These are phyloP conservation scores for Agrypnia vestita DNA, from an alignment of 1,140 invertebrate species.

Conservation along the genomic window DNA sequence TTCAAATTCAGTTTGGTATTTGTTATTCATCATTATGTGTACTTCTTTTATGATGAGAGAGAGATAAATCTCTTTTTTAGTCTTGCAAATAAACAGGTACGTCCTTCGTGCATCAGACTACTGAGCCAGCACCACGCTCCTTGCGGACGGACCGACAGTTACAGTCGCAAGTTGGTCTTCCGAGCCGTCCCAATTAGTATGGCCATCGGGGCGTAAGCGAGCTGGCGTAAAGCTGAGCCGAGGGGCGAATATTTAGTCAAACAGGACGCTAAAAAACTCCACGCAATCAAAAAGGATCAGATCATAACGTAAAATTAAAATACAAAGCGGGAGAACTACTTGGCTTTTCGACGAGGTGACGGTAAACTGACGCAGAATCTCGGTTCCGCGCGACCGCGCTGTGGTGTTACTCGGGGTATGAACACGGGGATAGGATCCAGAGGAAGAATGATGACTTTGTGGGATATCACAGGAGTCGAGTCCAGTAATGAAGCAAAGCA, in stretches of 20 bases:
- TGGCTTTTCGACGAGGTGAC: background rate
- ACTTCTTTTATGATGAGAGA: too few relatives aligned
- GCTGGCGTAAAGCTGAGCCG: background rate
- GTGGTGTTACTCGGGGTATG: conserved; percentile 3
- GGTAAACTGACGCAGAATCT: background rate
- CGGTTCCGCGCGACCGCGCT: background rate
- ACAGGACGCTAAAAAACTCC: background rate
- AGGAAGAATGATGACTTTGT: conserved; percentile 11
- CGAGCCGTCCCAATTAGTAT: conserved; percentile 55
- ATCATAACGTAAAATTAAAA: background rate
- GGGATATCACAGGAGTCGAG: background rate
- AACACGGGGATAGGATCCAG: background rate
- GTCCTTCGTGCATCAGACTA: too few relatives aligned
- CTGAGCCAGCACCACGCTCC: background rate
- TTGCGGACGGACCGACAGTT: conserved; percentile 29
- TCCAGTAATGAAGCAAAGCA: conserved; percentile 9
- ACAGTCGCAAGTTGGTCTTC: conserved; percentile 49
- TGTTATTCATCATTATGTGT: too few relatives aligned
- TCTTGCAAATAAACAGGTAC: too few relatives aligned
- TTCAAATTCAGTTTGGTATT: too few relatives aligned
- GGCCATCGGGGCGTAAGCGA: conserved; percentile 49
- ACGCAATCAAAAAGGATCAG: background rate
- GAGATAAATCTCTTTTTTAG: too few relatives aligned
- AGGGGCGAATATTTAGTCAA: background rate
- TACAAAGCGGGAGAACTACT: background rate